Evolutionary conservation across 2,113 vertebrate genomes (phyloP).

Genomic region (Uropsilus gracilis): DNA sequence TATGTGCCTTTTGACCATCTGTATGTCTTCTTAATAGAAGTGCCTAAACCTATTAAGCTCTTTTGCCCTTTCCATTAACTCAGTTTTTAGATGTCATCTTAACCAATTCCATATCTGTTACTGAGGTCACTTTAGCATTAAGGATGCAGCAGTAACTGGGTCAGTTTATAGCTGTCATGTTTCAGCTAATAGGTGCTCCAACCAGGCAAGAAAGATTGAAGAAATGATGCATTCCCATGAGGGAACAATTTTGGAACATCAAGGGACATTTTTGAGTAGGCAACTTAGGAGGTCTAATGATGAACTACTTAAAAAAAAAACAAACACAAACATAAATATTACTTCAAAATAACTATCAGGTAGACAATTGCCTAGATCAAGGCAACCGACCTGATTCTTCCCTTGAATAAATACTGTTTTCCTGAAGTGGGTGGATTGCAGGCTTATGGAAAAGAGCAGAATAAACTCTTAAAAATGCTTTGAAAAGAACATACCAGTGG

Average conservation of each 20-base stretch:
- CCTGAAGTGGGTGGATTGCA: neutral
- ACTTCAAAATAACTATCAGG: neutral
- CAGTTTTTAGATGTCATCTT: neutral
- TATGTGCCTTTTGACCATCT: too few relatives aligned
- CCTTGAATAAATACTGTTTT: constrained; percentile 33
- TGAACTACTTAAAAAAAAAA: neutral
- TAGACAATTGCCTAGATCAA: constrained; percentile 3
- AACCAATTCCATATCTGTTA: neutral
- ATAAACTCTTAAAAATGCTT: neutral
- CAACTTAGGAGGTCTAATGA: neutral
- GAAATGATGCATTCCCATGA: neutral
- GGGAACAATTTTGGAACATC: neutral
- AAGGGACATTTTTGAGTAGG: neutral
- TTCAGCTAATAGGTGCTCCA: neutral
- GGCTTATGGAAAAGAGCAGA: neutral
- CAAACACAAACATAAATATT: neutral
- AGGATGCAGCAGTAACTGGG: neutral
- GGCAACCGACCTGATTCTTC: neutral
- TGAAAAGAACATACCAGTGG: neutral
- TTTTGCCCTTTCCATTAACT: neutral
- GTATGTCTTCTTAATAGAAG: neutral
- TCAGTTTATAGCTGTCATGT: neutral
- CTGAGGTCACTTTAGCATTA: neutral
- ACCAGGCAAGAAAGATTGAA: neutral
- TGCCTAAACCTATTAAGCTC: neutral